Conservation (phyloP, 2,888 invertebrate species). For the Ethmia dodecea region DNA sequence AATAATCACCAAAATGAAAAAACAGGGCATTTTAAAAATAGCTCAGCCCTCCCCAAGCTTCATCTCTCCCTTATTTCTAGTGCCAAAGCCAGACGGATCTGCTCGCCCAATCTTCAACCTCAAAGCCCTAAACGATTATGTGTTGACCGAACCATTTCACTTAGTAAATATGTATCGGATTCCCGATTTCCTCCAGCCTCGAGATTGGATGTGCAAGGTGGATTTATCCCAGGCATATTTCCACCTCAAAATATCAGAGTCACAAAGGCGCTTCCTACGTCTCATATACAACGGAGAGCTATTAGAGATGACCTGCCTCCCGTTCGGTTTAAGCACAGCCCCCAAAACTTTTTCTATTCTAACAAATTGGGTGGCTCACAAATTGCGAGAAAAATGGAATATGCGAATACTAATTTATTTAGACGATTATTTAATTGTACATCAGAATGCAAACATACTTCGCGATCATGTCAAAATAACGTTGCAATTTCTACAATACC, state of each 20-base stretch:
- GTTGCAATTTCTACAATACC: too few relatives aligned
- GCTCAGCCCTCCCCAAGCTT: too few relatives aligned
- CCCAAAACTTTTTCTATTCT: conserved; percentile 21
- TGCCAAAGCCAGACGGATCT: conserved; percentile 15
- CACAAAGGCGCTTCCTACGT: conserved; percentile 17
- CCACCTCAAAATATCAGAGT: conserved; percentile 12
- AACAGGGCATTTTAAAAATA: too few relatives aligned
- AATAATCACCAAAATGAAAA: too few relatives aligned
- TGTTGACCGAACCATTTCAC: too few relatives aligned
- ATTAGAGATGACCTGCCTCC: conserved; percentile 19
- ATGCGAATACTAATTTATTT: conserved; percentile 25
- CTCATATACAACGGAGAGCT: conserved; percentile 10
- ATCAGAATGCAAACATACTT: too few relatives aligned
- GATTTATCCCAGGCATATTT: conserved; percentile 20
- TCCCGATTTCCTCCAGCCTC: conserved; percentile 12
- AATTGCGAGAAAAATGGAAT: conserved; percentile 14
- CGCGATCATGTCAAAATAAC: too few relatives aligned
- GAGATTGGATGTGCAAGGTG: conserved; percentile 19
- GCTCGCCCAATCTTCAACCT: conserved; percentile 15
- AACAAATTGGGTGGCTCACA: conserved; percentile 25
- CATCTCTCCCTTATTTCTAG: conserved; percentile 17
- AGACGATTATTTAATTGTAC: too few relatives aligned
- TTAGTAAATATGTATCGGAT: too few relatives aligned
- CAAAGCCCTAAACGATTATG: conserved; percentile 14
- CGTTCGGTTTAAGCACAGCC: conserved; percentile 21